Conservation (phyloP, 1,140 invertebrate genomes). For the Dolichoris vasculosae region DNA sequence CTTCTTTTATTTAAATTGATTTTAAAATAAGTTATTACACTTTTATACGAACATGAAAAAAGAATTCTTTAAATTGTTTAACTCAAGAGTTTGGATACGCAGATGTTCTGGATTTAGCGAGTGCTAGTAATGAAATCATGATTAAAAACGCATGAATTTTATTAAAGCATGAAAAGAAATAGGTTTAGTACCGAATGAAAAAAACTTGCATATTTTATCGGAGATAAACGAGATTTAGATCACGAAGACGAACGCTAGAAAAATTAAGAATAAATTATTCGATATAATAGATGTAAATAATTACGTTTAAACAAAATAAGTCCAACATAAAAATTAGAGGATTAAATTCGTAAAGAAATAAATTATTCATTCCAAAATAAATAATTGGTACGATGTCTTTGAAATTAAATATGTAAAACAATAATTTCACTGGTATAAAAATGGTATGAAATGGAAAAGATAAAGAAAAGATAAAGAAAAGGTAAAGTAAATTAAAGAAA, state of each 20-base stretch:
- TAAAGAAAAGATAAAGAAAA: too few species aligned
- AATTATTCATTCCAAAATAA: too few species aligned
- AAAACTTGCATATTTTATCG: neutral
- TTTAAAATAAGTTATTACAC: neutral
- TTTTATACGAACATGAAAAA: neutral
- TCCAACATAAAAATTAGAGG: too few species aligned
- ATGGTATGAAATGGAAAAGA: too few species aligned
- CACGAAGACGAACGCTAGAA: neutral
- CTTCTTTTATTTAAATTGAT: conserved; percentile 6
- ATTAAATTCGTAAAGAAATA: too few species aligned
- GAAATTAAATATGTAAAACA: too few species aligned
- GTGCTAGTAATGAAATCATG: neutral
- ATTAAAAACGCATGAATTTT: conserved; percentile 3
- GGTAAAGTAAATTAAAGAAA: neutral
- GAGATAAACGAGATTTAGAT: neutral
- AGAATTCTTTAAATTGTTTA: neutral
- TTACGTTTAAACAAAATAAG: too few species aligned
- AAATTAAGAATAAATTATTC: neutral
- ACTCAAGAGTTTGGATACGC: neutral
- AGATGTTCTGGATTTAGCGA: neutral
- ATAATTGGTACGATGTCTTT: too few species aligned
- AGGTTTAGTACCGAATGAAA: neutral
- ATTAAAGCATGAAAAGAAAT: neutral
- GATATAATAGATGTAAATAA: neutral
- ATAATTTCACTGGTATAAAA: too few species aligned